Conservation (phyloP, 2,797 vertebrate genomes). For the Nyctalus aviator region DNA sequence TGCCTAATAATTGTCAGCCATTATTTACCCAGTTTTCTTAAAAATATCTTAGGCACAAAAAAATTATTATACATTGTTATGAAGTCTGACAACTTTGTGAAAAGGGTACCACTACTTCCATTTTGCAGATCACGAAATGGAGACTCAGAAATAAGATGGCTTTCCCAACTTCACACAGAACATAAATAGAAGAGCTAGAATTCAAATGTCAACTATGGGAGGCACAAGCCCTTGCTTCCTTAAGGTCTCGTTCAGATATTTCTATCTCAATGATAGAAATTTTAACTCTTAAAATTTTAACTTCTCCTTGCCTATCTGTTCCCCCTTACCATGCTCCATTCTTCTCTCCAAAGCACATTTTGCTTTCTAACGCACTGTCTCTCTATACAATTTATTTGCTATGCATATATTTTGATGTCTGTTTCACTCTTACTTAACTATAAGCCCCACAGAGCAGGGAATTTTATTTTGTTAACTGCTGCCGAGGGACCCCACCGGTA, state of each 20-base stretch:
- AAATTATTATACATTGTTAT: background rate
- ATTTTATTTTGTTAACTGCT: background rate
- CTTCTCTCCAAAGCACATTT: background rate
- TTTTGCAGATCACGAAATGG: background rate
- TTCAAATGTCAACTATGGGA: background rate
- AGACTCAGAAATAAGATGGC: background rate
- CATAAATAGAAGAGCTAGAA: background rate
- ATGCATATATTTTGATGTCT: background rate
- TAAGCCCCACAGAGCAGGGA: background rate
- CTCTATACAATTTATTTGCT: background rate
- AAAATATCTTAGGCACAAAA: background rate
- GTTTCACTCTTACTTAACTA: background rate
- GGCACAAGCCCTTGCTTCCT: background rate
- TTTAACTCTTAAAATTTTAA: background rate
- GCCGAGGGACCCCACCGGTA: no score
- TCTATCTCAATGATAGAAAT: background rate
- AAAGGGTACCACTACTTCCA: no score
- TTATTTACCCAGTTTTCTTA: background rate
- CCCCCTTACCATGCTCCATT: background rate
- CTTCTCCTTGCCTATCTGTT: background rate
- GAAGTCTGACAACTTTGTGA: background rate
- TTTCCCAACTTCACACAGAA: background rate
- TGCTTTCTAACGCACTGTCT: background rate
- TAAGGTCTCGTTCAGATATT: no score
- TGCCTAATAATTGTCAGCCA: background rate